Base-by-base conservation (phyloP, 2,797 vertebrate genomes). In the Myotis pilosus region DNA sequence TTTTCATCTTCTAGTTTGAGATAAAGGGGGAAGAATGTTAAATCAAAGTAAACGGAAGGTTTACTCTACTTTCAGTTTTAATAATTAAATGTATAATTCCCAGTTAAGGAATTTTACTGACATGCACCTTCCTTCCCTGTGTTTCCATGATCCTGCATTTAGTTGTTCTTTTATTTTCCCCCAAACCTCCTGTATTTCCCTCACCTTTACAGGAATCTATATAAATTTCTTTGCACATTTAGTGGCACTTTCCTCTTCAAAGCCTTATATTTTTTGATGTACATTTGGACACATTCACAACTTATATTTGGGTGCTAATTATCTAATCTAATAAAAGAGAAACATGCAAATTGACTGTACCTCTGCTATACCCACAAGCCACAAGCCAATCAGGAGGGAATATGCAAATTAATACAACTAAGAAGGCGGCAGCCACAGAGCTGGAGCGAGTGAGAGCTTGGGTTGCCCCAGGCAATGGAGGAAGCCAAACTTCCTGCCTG, bases 51-150 rank as follows among this genome's bases (percentile, higher is more conserved):
- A 97, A 94, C 90, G 92, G 62, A n/a, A 68, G 80, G 74, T 94
- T 96, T 96, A 79, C 69, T 90, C 95, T 96, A 79, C 69, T 93
- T 96, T 97, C 95, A 93, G 78, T 53, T 94, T 93, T 94, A 93
- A 93, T 96, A 95, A 93, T 66, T 92, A 90, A 90, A 66, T 44
- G 30, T 72, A 85, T 93, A 92, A 57, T 87, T 96, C 89, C 93
- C 47, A 90, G 44, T 74, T 95, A 93, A 81, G 69, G 15, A 89
- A 44, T 60, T 85, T 85, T 71, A 89, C 19, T 92, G 33, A 91
- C 75, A 53, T 0, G 66, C 36, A 89, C 17, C 20, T 71, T 78
- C 55, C 11, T 86, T 28, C 5, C 22, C 36, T 75, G 2, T 23
- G 82, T 85, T 86, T 82, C 15, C 38, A 44, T 44, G 51, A 79